Conservation (phyloP, 2,888 invertebrate genomes). For the Epinotia demarniana region DNA sequence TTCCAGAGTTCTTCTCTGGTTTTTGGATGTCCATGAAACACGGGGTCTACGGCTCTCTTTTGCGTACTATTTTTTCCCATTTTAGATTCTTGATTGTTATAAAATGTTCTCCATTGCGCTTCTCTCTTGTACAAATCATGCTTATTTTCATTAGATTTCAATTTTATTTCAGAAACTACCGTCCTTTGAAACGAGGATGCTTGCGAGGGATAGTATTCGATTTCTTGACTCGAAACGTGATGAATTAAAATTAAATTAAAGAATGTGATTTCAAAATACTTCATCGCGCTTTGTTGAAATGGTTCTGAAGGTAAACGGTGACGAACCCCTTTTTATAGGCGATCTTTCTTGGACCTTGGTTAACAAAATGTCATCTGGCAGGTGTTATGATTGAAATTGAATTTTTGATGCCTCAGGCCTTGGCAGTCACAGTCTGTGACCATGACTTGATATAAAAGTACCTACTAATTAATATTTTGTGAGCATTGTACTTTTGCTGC, state of each 20-base stretch:
- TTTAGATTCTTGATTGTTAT: constrained; percentile 10
- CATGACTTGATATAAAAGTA: constrained; percentile 56
- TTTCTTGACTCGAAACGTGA: constrained; percentile 54
- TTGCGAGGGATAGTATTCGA: constrained; percentile 71
- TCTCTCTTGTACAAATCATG: constrained; percentile 30
- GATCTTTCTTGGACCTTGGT: constrained; percentile 61
- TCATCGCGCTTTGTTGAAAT: constrained; percentile 43
- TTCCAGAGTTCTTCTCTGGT: constrained; percentile 83
- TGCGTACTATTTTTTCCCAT: constrained; percentile 14
- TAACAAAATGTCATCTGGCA: constrained; percentile 65
- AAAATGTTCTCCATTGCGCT: constrained; percentile 48
- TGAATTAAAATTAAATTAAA: constrained; percentile 28
- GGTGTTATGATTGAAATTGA: constrained; percentile 81
- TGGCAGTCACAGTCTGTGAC: constrained; percentile 60
- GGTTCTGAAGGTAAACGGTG: constrained; percentile 32
- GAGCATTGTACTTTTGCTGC: not conserved
- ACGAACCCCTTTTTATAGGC: constrained; percentile 62
- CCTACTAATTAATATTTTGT: constrained; percentile 20
- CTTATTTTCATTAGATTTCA: not conserved
- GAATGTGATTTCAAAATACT: constrained; percentile 38
- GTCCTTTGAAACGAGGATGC: constrained; percentile 20
- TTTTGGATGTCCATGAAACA: constrained; percentile 85
- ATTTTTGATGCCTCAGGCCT: constrained; percentile 70
- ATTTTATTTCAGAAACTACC: not conserved
- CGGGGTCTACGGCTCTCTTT: constrained; percentile 76